Evolutionary conservation across 2,113 vertebrate genomes (phyloP).

Genomic region (Ia io): DNA sequence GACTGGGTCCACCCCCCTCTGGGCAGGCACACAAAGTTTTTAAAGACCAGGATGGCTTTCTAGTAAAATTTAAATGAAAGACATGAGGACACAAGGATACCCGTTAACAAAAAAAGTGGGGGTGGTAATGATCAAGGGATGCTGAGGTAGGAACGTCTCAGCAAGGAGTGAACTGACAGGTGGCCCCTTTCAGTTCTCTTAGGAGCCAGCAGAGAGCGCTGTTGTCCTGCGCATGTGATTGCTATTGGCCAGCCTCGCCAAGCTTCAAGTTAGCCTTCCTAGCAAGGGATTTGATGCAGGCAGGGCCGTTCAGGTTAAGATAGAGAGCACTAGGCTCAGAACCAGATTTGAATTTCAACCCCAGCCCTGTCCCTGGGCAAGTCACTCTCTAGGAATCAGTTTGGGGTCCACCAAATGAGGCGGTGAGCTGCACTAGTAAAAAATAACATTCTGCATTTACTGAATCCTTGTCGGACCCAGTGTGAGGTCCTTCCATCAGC

Average conservation of each 20-base stretch:
- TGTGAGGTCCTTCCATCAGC: background rate
- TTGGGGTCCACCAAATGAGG: background rate
- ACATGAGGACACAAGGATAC: background rate
- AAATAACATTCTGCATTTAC: background rate
- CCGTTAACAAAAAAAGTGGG: background rate
- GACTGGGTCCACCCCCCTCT: background rate
- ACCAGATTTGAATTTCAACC: background rate
- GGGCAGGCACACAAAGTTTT: background rate
- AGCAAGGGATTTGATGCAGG: background rate
- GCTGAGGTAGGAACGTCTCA: background rate
- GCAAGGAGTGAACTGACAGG: background rate
- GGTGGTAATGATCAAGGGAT: background rate
- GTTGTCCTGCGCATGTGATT: background rate
- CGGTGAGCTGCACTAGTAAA: background rate
- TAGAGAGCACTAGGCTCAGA: background rate
- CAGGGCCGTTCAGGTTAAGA: background rate
- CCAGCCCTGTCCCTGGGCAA: background rate
- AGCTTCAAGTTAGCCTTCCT: background rate
- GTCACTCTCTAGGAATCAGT: background rate
- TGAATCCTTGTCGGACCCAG: background rate
- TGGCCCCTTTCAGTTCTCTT: background rate
- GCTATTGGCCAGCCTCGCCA: fast-evolving
- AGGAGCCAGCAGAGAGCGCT: slow-evolving; percentile 31
- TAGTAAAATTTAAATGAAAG: background rate
- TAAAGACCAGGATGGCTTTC: background rate